These are phyloP conservation scores for Dunckerocampus dactyliophorus DNA, from an alignment of 2,113 vertebrate genomes.

Conservation along the genomic window DNA sequence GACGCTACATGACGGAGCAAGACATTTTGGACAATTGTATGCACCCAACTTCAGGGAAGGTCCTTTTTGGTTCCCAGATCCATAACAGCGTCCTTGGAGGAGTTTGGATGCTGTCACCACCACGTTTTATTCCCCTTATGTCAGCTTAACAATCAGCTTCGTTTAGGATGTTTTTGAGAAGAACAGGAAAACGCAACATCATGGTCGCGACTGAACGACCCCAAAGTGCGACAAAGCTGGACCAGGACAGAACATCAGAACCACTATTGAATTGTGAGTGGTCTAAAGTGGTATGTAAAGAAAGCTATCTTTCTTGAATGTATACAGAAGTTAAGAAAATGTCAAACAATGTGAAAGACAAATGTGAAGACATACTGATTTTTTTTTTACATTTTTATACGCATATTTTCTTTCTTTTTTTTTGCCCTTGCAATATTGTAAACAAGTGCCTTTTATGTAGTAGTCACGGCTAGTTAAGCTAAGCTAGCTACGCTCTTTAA, in stretches of 20 bases:
- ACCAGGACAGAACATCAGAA: slow-evolving; percentile 32
- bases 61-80: too few relatives aligned
- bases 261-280: slow-evolving; percentile 50
- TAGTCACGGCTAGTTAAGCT: not conserved
- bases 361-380: slow-evolving; percentile 57
- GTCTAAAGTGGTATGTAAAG: slow-evolving; percentile 26
- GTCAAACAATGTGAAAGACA: slow-evolving; percentile 65
- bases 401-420: not conserved
- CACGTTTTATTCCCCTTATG: too few relatives aligned
- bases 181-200: not conserved
- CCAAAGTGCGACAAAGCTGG: not conserved
- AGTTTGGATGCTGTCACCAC: too few relatives aligned
- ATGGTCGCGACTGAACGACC: not conserved
- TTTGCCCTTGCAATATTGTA: slow-evolving; percentile 7
- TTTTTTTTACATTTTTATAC: not conserved
- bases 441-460: slow-evolving; percentile 5
- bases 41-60: too few relatives aligned
- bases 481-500: not conserved
- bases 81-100: too few relatives aligned
- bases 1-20: not conserved
- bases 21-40: too few relatives aligned
- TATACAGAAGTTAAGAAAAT: slow-evolving; percentile 42
- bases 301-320: slow-evolving; percentile 48
- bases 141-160: too few relatives aligned
- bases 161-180: not conserved